A percentile compares a stretch with the other conserved stretches of the same genome.
phyloP scores from a whole-genome alignment of 2,888 invertebrate species.

The Apamea sordens region DNA sequence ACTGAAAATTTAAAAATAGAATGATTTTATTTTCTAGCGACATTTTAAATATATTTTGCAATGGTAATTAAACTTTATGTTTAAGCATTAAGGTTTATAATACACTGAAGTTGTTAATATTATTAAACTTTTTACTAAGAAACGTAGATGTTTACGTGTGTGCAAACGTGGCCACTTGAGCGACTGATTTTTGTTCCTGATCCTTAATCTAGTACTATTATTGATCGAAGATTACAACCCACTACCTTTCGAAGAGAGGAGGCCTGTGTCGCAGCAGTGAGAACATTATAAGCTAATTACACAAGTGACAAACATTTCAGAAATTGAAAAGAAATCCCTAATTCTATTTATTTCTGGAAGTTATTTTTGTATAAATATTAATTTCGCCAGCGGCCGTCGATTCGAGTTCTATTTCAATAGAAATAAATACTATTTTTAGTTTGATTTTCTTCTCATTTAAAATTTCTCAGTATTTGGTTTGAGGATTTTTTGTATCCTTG shows the following conservation, averaged over 20 bases:
- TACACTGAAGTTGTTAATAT: too few species aligned
- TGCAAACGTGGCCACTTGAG: too few species aligned
- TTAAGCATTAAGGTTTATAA: too few species aligned
- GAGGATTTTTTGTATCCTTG: background rate
- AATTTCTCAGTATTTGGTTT: background rate
- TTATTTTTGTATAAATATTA: slow-evolving; percentile 4
- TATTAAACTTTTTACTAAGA: too few species aligned
- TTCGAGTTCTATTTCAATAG: slow-evolving; percentile 6
- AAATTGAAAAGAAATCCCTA: slow-evolving; percentile 10
- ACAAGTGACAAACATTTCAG: slow-evolving; percentile 21
- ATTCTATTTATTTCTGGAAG: slow-evolving; percentile 19
- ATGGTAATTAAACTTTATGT: too few species aligned
- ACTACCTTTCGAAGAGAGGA: background rate
- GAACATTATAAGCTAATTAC: background rate
- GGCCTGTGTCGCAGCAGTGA: background rate
- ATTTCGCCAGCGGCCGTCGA: background rate
- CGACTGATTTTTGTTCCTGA: too few species aligned
- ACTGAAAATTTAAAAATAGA: too few species aligned
- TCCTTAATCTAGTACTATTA: too few species aligned
- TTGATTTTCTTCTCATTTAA: background rate
- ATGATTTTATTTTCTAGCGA: too few species aligned
- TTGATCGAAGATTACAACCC: too few species aligned
- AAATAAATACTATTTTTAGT: background rate
- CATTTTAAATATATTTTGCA: too few species aligned
- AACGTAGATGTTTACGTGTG: too few species aligned